Percentiles rank a stretch among this genome's conserved stretches.
Conservation (phyloP, 2,113 vertebrate species). For the Peromyscus maniculatus region DNA sequence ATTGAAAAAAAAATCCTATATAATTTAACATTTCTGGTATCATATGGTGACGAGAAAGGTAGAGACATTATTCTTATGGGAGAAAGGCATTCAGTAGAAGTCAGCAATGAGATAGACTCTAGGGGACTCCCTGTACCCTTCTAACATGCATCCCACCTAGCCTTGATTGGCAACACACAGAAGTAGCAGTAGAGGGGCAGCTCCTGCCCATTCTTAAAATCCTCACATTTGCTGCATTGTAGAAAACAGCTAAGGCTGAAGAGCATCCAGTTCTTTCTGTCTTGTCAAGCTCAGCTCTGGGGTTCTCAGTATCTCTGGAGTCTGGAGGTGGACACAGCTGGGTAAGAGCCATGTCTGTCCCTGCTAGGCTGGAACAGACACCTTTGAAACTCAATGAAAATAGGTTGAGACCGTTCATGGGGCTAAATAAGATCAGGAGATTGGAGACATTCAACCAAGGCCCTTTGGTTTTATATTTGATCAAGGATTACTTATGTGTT, state of each 20-base stretch:
- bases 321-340: neutral
- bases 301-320: neutral
- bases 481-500: neutral
- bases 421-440: neutral
- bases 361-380: neutral
- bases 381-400: neutral
- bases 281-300: neutral
- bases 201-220: neutral
- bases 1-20: neutral
- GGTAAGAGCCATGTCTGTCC: no score
- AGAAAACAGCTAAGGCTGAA: neutral
- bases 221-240: neutral
- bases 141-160: no score
- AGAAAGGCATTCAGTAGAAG: neutral
- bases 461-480: neutral
- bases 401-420: accelerated
- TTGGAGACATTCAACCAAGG: neutral
- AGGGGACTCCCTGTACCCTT: neutral
- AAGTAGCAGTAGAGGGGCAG: neutral
- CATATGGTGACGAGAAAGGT: slow-evolving; percentile 12
- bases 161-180: neutral
- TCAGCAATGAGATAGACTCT: neutral
- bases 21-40: neutral
- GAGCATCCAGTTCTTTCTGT: neutral
- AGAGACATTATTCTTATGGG: neutral